phyloP scores from a whole-genome alignment of 2,113 vertebrate species.

The Glareola pratincola region DNA sequence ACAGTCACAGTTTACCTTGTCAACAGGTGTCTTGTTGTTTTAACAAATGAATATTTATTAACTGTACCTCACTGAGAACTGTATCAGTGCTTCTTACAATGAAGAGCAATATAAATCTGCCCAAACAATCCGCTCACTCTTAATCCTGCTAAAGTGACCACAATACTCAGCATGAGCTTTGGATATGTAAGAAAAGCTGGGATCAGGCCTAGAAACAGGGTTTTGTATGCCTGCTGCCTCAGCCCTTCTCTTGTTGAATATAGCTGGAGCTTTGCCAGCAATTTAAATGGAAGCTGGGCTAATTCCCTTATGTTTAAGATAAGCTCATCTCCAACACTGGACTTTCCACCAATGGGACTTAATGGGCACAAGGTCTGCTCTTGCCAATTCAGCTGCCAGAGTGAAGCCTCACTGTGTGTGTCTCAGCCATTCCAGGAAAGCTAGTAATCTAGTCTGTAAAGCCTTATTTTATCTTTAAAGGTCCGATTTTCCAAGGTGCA shows the following conservation, averaged over 20 bases:
- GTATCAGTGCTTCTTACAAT: not conserved
- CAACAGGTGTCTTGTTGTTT: constrained; percentile 26
- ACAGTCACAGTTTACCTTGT: constrained; percentile 17
- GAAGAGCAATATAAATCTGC: constrained; percentile 20
- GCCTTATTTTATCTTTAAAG: not conserved
- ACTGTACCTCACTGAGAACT: not conserved
- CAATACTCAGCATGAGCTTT: constrained; percentile 38
- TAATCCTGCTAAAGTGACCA: constrained; percentile 55
- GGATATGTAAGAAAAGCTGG: not conserved
- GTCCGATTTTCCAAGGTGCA: not conserved
- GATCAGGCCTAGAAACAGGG: constrained; percentile 30
- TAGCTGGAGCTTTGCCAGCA: constrained; percentile 26
- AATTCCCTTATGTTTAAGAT: constrained; percentile 36
- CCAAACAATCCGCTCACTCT: constrained; percentile 1
- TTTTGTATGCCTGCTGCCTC: constrained; percentile 41
- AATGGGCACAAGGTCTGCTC: not conserved
- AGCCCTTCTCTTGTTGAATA: not conserved
- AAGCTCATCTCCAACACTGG: constrained; percentile 1
- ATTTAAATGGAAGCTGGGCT: constrained; percentile 22
- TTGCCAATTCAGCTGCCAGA: not conserved
- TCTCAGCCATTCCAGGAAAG: not conserved
- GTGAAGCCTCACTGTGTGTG: not conserved
- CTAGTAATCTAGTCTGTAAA: not conserved
- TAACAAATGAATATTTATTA: constrained; percentile 8
- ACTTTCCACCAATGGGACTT: not conserved